Base-by-base conservation (phyloP, 2,113 vertebrate species). In the Dendrocopos noguchii region DNA sequence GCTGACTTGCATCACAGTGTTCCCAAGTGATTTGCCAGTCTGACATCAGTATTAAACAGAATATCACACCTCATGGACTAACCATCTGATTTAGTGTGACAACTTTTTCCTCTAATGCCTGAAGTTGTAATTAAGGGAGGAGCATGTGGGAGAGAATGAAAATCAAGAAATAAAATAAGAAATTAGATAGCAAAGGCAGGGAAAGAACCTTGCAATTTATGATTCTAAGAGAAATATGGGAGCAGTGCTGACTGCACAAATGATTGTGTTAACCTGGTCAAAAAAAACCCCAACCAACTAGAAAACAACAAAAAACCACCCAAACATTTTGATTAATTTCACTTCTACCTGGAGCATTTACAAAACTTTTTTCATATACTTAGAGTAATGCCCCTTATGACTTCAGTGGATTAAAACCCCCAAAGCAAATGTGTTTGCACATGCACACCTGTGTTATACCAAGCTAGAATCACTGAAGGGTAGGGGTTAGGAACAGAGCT, bases 81-180 rank as follows among this genome's bases (percentile, higher is more conserved):
- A 65, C 73, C 33, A 53, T 86, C 93, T 94, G 88, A 91, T 93
- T 94, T 57, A 63, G 67, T 83, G 68, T 85, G 90, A 83, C 80
- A 78, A 10, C 25, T 91, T 87, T 87, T 75, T 42, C 68, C 67
- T 78, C 76, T 83, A 53, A 82, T 74, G 68, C 75, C 70, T 92
- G 70, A 86, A 78, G 84, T 66, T 93, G 76, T 88, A 95, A 87
- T 95, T 93, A 89, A 74, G 50, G 63, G 66, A 92, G 66, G 70
- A 91, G 88, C 52, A 50, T 76, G 93, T 87, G 88, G 85, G 76
- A 90, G 88, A 83, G 88, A 85, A 83, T 80, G 94, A 91, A 94
- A 95, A 84, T 91, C 68, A 82, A 67, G 73, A 77, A 65, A 83
- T 87, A 92, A 91, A 94, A 80, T 77, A 91, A 95, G 90, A 93